Evolutionary conservation across 2,888 invertebrate species (phyloP), one percentile per base, ranked within the genome.

Genomic region (Chymomyza amoena): DNA sequence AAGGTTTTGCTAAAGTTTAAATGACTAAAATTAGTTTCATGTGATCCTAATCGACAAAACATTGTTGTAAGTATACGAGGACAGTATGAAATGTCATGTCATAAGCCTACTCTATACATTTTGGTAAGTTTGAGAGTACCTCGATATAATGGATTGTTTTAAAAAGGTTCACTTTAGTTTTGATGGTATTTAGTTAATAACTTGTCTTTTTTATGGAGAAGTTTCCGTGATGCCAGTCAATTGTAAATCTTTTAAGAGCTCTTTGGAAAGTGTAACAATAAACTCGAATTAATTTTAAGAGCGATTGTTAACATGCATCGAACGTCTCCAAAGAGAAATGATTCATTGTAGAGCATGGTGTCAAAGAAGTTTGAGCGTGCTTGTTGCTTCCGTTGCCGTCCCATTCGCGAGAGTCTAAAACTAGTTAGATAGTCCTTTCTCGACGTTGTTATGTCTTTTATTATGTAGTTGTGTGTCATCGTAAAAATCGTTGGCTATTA

Each of bases 391-490:
- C 51, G 20, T 16, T 61, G 18, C 25, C 50, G 18, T 6, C 18
- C 20, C 4, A 13, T 18, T 32, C 18, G n/a, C 16, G 25, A 16
- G 16, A 56, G 64, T 16, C 54, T 2, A 15, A 54, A 5, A 20
- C 32, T 52, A 51, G 28, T 45, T 62, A 39, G 39, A 28, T 25
- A 18, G 50, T 59, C 60, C 51, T 76, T 72, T 60, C 69, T 61
- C 62, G 57, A 52, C 45, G 52, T 77, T 79, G 80, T 84, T 84
- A 88, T 83, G 78, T 86, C 81, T 88, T 83, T 83, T 88, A 83
- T 83, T 77, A 88, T 88, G 83, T 83, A 88, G 83, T 83, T 83
- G 77, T 86, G 88, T 83, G 83, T 88, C 87, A 83, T 83, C 83
- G 87, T 83, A 79, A 83, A 75, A 88, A 83, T 75, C 88, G 87